phyloP scores from a whole-genome alignment of 2,797 vertebrate genomes.

The Leuciscus waleckii region DNA sequence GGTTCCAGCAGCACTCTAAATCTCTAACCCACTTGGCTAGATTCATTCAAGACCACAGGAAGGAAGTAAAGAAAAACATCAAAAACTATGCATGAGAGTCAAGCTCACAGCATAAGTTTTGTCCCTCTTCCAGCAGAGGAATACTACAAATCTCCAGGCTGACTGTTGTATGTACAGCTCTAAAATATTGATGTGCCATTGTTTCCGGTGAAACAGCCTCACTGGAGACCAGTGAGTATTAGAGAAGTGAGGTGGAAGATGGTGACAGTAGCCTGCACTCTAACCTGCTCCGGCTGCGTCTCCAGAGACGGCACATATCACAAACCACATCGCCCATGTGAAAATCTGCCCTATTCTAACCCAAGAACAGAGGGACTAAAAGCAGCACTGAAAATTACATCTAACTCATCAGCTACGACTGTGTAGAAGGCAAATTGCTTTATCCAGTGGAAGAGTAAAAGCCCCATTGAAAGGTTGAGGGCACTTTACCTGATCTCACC shows the following conservation, averaged over 20 bases:
- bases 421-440: constrained; percentile 22
- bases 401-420: constrained; percentile 33
- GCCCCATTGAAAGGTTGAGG: constrained; percentile 25
- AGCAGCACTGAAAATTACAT: constrained; percentile 19
- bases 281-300: constrained; percentile 42
- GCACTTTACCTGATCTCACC: constrained; percentile 42
- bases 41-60: constrained; percentile 23
- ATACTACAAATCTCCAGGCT: constrained; percentile 48
- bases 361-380: constrained; percentile 35
- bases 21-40: background rate
- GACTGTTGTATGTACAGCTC: constrained; percentile 52
- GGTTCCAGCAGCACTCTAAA: constrained; percentile 22
- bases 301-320: constrained; percentile 46
- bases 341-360: constrained; percentile 15
- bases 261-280: constrained; percentile 58
- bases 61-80: constrained; percentile 11
- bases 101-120: constrained; percentile 25
- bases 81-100: constrained; percentile 4
- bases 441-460: constrained; percentile 24
- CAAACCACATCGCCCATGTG: constrained; percentile 20
- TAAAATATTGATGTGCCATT: constrained; percentile 65
- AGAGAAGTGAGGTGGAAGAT: constrained; percentile 59
- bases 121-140: constrained; percentile 30
- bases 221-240: constrained; percentile 50
- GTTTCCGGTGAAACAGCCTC: constrained; percentile 46